phyloP scores from a whole-genome alignment of 2,888 invertebrate genomes.

The Stramonita haemastoma region DNA sequence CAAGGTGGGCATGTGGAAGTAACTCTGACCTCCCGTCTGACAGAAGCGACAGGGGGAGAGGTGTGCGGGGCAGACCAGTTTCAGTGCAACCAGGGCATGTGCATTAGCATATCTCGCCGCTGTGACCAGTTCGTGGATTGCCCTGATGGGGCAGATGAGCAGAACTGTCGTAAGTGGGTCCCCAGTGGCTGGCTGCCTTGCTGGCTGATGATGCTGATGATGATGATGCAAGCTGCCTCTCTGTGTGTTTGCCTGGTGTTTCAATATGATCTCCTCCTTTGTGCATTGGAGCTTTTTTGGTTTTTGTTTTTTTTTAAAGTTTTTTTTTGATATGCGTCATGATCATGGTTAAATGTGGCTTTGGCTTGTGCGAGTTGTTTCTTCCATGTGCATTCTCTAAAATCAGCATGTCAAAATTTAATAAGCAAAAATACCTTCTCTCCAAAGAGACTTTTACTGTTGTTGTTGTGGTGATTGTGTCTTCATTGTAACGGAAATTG shows the following conservation, averaged over 20 bases:
- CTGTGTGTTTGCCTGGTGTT: background rate
- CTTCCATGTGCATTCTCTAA: background rate
- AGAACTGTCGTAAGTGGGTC: constrained; percentile 60
- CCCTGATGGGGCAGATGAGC: constrained; percentile 70
- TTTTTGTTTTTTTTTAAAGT: background rate
- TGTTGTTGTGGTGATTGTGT: no score
- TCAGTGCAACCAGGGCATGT: constrained; percentile 85
- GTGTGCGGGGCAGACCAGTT: constrained; percentile 78
- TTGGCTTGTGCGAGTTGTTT: background rate
- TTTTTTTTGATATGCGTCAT: background rate
- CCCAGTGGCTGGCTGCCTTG: constrained; percentile 20
- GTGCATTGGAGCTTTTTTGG: no score
- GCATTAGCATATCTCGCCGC: constrained; percentile 81
- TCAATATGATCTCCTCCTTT: background rate
- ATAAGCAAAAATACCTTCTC: no score
- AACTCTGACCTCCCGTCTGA: background rate
- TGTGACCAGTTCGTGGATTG: constrained; percentile 72
- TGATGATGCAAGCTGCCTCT: background rate
- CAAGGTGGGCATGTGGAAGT: background rate
- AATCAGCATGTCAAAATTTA: no score
- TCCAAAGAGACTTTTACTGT: no score
- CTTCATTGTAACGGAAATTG: no score
- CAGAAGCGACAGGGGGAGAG: constrained; percentile 23
- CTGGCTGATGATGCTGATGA: background rate
- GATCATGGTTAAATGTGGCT: background rate